phyloP scores from a whole-genome alignment of 2,888 invertebrate genomes.

The Eupelmus urozonus region DNA sequence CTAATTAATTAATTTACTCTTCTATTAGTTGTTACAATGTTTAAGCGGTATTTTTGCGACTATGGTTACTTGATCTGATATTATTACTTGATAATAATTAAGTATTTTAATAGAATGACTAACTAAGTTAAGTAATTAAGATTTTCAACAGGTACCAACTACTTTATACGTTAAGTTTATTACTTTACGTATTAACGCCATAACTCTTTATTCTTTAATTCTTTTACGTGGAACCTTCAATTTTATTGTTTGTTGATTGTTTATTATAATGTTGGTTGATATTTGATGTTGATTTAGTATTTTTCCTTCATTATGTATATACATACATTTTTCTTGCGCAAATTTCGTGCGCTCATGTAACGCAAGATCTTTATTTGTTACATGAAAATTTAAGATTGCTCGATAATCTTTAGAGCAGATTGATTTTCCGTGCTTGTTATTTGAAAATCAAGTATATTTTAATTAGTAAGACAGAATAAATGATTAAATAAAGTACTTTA shows the following conservation, averaged over 20 bases:
- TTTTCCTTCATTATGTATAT: not conserved
- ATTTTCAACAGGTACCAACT: not conserved
- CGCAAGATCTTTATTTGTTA: constrained; percentile 26
- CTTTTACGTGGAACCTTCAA: constrained; percentile 16
- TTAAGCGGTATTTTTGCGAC: constrained; percentile 14
- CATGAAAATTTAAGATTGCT: constrained; percentile 30
- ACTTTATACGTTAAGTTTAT: constrained; percentile 1
- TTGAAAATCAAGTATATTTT: constrained; percentile 21
- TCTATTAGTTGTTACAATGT: too few relatives aligned
- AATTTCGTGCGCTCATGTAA: constrained; percentile 22
- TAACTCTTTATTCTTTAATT: not conserved
- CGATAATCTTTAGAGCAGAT: constrained; percentile 16
- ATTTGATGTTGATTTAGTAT: constrained; percentile 18
- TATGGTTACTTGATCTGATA: constrained; percentile 19
- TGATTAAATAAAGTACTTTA: constrained; percentile 22
- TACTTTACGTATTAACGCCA: constrained; percentile 12
- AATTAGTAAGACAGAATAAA: not conserved
- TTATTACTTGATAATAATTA: constrained; percentile 31
- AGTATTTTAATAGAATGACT: constrained; percentile 11
- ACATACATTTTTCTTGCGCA: constrained; percentile 22
- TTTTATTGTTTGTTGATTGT: constrained; percentile 26
- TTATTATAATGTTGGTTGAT: not conserved
- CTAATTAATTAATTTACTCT: too few relatives aligned
- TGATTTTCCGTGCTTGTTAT: not conserved
- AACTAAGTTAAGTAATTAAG: constrained; percentile 31